Percentiles rank a stretch among this genome's conserved stretches.
Evolutionary conservation across 2,797 vertebrate species (phyloP).

Genomic region (Ficedula albicollis): DNA sequence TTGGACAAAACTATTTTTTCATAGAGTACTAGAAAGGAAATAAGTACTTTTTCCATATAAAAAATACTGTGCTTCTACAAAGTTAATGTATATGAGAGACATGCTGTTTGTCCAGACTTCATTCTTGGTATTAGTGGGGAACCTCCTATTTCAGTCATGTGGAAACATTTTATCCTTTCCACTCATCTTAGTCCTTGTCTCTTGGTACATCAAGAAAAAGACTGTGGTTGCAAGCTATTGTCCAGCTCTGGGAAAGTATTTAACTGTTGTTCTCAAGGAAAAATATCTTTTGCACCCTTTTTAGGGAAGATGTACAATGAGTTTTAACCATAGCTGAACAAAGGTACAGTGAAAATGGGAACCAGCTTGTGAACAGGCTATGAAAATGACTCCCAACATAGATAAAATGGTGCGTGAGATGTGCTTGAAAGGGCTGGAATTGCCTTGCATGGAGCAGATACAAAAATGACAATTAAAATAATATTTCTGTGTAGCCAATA

Average conservation of each 20-base stretch:
- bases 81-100: not conserved
- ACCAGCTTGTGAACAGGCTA: not conserved
- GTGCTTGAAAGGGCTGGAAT: not conserved
- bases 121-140: not conserved
- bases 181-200: not conserved
- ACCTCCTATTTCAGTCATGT: not conserved
- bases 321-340: constrained; percentile 1
- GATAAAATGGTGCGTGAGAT: not conserved
- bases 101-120: not conserved
- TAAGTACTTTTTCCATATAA: not conserved
- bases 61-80: not conserved
- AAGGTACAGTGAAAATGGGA: not conserved
- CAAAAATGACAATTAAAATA: not conserved
- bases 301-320: not conserved
- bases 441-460: not conserved
- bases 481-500: not conserved
- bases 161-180: constrained; percentile 11
- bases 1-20: not conserved
- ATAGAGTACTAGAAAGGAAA: not conserved
- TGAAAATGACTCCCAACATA: not conserved
- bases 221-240: constrained; percentile 34
- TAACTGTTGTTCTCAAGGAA: not conserved
- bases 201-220: not conserved
- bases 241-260: constrained; percentile 18
- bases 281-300: not conserved